Conservation (phyloP, 2,113 vertebrate genomes). For the Nycticorax nycticorax region DNA sequence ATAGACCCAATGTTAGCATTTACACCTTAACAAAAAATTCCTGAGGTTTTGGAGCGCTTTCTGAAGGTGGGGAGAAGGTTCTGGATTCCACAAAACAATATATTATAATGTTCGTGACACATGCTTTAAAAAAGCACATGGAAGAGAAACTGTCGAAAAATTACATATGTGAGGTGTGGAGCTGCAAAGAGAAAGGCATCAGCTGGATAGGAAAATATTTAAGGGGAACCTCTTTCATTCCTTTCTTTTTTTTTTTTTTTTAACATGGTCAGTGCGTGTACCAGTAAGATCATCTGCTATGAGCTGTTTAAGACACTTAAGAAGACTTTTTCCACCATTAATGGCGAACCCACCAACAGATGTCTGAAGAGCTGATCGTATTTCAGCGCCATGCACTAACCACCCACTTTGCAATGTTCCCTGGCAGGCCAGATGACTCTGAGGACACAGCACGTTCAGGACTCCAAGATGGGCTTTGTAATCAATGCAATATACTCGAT, state of each 20-base stretch:
- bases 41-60: not conserved
- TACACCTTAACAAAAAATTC: not conserved
- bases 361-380: not conserved
- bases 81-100: not conserved
- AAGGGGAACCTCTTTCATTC: not conserved
- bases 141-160: not conserved
- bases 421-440: slow-evolving; percentile 86
- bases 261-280: not conserved
- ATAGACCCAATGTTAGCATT: not conserved
- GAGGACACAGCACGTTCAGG: slow-evolving; percentile 91
- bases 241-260: not conserved
- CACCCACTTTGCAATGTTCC: not conserved
- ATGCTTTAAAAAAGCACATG: not conserved
- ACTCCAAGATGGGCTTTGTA: slow-evolving; percentile 99
- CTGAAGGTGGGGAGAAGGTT: not conserved
- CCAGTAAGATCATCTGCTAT: not conserved
- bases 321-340: not conserved
- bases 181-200: not conserved
- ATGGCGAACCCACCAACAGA: not conserved
- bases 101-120: not conserved
- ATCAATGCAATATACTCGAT: slow-evolving; percentile 98
- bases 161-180: not conserved
- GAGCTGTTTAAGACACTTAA: not conserved
- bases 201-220: not conserved
- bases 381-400: not conserved